Evolutionary conservation across 1,140 invertebrate genomes (phyloP).

Genomic region (Hermetia illucens): DNA sequence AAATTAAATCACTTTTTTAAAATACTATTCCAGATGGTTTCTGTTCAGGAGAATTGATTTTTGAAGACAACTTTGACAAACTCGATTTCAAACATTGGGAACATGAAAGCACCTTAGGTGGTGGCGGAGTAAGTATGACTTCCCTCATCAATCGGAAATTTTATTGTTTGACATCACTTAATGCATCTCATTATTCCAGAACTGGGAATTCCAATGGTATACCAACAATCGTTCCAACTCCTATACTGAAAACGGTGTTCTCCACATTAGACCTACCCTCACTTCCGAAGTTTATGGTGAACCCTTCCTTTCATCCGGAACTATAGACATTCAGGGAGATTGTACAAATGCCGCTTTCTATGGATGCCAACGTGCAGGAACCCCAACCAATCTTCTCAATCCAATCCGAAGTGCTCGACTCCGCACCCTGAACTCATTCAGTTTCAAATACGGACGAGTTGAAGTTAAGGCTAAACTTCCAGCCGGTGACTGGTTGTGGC

Average conservation of each 20-base stretch:
- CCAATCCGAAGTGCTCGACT: slow-evolving; percentile 50
- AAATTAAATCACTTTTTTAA: too few relatives aligned
- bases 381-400: slow-evolving; percentile 34
- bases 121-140: too few relatives aligned
- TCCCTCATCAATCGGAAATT: too few relatives aligned
- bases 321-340: slow-evolving; percentile 41
- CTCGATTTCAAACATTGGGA: too few relatives aligned
- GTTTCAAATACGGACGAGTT: slow-evolving; percentile 48
- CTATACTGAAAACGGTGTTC: slow-evolving; percentile 38
- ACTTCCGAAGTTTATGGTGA: slow-evolving; percentile 42
- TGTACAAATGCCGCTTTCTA: slow-evolving; percentile 40
- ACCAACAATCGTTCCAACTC: slow-evolving; percentile 48
- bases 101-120: too few relatives aligned
- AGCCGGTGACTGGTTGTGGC: slow-evolving; percentile 59
- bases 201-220: slow-evolving; percentile 60
- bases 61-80: too few relatives aligned
- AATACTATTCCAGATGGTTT: too few relatives aligned
- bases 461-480: slow-evolving; percentile 56
- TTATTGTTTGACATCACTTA: too few relatives aligned
- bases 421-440: slow-evolving; percentile 44
- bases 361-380: slow-evolving; percentile 34
- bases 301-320: slow-evolving; percentile 38
- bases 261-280: slow-evolving; percentile 44
- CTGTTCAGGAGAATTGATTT: too few relatives aligned
- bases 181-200: slow-evolving; percentile 27